Evolutionary conservation across 2,888 invertebrate genomes (phyloP), one percentile per base, ranked within the genome.

Genomic region (Quadriops clusia): DNA sequence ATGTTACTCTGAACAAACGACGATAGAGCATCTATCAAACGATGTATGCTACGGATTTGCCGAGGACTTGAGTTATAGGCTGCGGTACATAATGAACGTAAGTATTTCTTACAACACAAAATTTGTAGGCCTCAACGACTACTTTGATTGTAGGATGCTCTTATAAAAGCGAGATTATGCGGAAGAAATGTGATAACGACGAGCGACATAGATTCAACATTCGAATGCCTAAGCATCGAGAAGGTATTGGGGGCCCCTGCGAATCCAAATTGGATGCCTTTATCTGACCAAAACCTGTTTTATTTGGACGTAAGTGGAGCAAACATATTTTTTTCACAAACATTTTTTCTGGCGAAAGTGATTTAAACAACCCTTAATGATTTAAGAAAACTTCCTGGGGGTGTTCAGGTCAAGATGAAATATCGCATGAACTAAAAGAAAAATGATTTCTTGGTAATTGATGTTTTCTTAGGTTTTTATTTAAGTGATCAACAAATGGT

Each of bases 61-160:
- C 14, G 58, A 60, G 43, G 60, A 60, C 47, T 46, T 60, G 15
- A 59, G 57, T 38, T 59, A 58, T 36, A 58, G 55, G 40, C 34
- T 60, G 18, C 45, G 59, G 13, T 53, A 56, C 33, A 50, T 60
- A 17, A 53, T 60, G 31, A 51, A 58, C 43, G 60, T 60, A 49
- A 42, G 49, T 42, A 27, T 31, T 5, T 5, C 11, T 25, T 15
- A 2, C 5, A 10, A 13, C 7, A 25, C 8, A 25, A 7, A 7
- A 12, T n/a, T 5, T 25, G 2, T 25, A 25, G 12, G 10, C 15
- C 10, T 25, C n/a, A 26, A 9, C 2, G 15, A 3, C 9, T 14
- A 26, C 12, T 5, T 4, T 26, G 3, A 8, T 50, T 51, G 34
- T 38, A 60, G 58, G 54, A 56, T 43, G 50, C 57, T 16, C 33